Conservation (phyloP, 1,140 invertebrate species). For the Magallana gigas region DNA sequence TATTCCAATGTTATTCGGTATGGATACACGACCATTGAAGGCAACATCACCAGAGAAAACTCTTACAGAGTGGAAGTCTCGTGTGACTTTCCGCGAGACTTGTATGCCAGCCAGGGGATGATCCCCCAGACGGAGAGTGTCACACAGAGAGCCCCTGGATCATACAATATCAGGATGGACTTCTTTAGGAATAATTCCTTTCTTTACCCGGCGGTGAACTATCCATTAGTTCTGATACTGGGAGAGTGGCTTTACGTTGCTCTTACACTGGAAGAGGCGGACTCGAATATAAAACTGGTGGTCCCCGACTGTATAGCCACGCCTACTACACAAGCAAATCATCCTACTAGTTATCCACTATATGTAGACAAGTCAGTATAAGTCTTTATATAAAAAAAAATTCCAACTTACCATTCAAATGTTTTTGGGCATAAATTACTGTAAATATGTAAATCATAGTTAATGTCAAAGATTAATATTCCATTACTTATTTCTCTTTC, state of each 20-base stretch:
- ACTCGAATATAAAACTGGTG: slow-evolving; percentile 68
- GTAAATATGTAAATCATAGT: no score
- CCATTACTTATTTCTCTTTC: slow-evolving; percentile 36
- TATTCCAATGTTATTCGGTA: slow-evolving; percentile 70
- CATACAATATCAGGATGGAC: slow-evolving; percentile 59
- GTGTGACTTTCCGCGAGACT: slow-evolving; percentile 64
- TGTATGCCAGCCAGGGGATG: neutral
- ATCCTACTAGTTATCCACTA: slow-evolving; percentile 58
- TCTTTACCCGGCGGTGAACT: slow-evolving; percentile 44
- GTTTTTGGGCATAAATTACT: no score
- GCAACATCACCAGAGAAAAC: slow-evolving; percentile 63
- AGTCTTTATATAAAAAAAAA: no score
- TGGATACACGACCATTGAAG: slow-evolving; percentile 58
- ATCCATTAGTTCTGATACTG: slow-evolving; percentile 63
- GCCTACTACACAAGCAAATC: slow-evolving; percentile 53
- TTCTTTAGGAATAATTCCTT: slow-evolving; percentile 61
- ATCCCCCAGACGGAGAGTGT: slow-evolving; percentile 58
- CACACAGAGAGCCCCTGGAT: slow-evolving; percentile 64
- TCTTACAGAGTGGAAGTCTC: slow-evolving; percentile 62
- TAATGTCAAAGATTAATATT: no score
- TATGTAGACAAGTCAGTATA: slow-evolving; percentile 66
- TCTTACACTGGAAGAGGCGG: slow-evolving; percentile 61
- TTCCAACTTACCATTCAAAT: no score
- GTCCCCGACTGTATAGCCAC: slow-evolving; percentile 69
- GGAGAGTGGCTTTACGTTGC: slow-evolving; percentile 73